Evolutionary conservation across 2,797 vertebrate species (phyloP), one percentile per base, ranked within the genome.

Genomic region (Thaleichthys pacificus): DNA sequence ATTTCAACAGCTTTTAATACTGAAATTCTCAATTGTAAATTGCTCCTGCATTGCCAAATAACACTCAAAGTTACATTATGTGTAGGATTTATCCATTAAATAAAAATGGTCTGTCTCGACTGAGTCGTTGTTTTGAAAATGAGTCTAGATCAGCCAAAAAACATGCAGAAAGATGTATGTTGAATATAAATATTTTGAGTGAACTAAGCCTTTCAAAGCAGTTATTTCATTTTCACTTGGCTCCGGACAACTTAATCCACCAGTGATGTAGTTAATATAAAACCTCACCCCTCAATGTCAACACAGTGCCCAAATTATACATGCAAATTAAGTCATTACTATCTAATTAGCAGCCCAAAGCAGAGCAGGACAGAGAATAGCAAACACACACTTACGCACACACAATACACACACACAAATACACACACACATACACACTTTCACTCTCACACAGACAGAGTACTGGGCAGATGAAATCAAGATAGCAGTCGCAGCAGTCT

Each of bases 251-350:
- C 19, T 56, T 56, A 6, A 56, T 17, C 19, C 15, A n/a, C 51
- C 51, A 56, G 19, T n/a, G 15, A 56, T 56, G 19, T n/a, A n/a
- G 51, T 63, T 28, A 63, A 5, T n/a, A 3, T 19, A 32, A 32
- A 4, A 9, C 28, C 15, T 64, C 61, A 64, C 19, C 51, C 15
- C 51, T 56, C 42, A 47, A 57, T 7, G 15, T 32, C 26, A 62
- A 26, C 24, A 15, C 30, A 63, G 28, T 9, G 6, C 15, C 28
- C 42, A 56, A 32, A 30, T 68, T 12, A 54, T 32, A 54, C 54
- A 56, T 68, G 49, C 42, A 51, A 68, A 51, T n/a, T 2, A 51
- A 51, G 54, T 51, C 26, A 68, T 26, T n/a, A 68, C 11, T 68
- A 8, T 68, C 26, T 56, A 17, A 54, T 54, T 26, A 68, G 26